A percentile compares a stretch with the other conserved stretches of the same genome.
Evolutionary conservation across 1,140 invertebrate species (phyloP).

Genomic region (Episyrphus balteatus): DNA sequence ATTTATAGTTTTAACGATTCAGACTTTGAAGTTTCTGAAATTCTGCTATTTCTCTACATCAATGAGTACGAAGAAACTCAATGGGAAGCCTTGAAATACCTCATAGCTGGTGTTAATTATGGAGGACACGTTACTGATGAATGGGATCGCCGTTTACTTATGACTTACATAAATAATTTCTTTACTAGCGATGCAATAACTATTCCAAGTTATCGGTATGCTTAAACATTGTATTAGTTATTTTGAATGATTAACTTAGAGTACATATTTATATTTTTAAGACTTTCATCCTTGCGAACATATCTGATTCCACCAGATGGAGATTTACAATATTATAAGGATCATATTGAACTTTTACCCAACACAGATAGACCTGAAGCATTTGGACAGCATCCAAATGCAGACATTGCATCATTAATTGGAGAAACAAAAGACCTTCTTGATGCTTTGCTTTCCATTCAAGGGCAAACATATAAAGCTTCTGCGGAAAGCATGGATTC

Average conservation of each 20-base stretch:
- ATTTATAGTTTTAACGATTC: slow-evolving; percentile 81
- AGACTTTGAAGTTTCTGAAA: slow-evolving; percentile 81
- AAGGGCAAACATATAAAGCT: slow-evolving; percentile 49
- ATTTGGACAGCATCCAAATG: slow-evolving; percentile 83
- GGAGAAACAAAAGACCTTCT: slow-evolving; percentile 65
- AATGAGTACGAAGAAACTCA: slow-evolving; percentile 76
- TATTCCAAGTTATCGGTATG: slow-evolving; percentile 45
- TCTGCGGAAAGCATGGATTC: slow-evolving; percentile 53
- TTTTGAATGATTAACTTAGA: background rate
- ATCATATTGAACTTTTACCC: slow-evolving; percentile 65
- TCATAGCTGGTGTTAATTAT: slow-evolving; percentile 88
- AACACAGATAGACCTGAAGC: slow-evolving; percentile 67
- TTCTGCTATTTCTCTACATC: slow-evolving; percentile 65
- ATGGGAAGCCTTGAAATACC: slow-evolving; percentile 81
- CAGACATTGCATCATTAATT: slow-evolving; percentile 78
- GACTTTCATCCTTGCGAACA: slow-evolving; percentile 50
- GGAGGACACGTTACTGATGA: slow-evolving; percentile 91
- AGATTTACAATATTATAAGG: slow-evolving; percentile 63
- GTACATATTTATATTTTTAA: slow-evolving; percentile 13
- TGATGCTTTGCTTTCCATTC: slow-evolving; percentile 68
- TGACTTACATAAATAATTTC: slow-evolving; percentile 70
- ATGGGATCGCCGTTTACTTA: slow-evolving; percentile 75
- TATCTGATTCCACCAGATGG: slow-evolving; percentile 77
- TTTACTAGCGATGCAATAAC: slow-evolving; percentile 60
- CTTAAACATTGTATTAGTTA: background rate